Conservation (phyloP, 2,113 vertebrate species). For the Mustelus asterias region DNA sequence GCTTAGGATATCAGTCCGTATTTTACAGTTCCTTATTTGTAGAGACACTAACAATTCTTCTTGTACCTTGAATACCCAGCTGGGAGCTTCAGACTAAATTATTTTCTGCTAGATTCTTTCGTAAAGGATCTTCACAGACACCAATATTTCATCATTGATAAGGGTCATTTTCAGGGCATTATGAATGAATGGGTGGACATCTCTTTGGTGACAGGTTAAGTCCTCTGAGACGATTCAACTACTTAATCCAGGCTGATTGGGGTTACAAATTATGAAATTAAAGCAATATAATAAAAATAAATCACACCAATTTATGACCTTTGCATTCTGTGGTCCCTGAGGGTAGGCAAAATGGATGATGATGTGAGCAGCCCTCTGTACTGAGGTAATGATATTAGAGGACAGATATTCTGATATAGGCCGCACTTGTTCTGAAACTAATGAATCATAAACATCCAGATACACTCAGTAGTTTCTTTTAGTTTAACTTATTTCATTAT, state of each 20-base stretch:
- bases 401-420: neutral
- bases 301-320: slow-evolving; percentile 46
- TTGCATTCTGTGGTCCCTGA: slow-evolving; percentile 38
- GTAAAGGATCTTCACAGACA: slow-evolving; percentile 38
- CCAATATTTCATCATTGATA: slow-evolving; percentile 46
- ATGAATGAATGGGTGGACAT: slow-evolving; percentile 49
- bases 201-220: slow-evolving; percentile 42
- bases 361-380: neutral
- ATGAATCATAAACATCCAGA: neutral
- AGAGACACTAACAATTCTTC: neutral
- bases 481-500: neutral
- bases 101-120: slow-evolving; percentile 26
- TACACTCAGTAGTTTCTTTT: neutral
- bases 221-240: slow-evolving; percentile 44
- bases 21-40: neutral
- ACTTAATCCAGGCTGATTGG: slow-evolving; percentile 46
- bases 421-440: neutral
- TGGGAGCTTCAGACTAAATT: neutral
- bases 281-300: slow-evolving; percentile 51
- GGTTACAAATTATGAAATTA: slow-evolving; percentile 47
- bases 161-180: slow-evolving; percentile 48
- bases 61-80: neutral
- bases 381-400: neutral
- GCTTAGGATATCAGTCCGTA: neutral
- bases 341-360: slow-evolving; percentile 13